Percentiles rank a stretch among this genome's conserved stretches.
phyloP scores from a whole-genome alignment of 2,888 invertebrate genomes.

The Oscheius sp. region DNA sequence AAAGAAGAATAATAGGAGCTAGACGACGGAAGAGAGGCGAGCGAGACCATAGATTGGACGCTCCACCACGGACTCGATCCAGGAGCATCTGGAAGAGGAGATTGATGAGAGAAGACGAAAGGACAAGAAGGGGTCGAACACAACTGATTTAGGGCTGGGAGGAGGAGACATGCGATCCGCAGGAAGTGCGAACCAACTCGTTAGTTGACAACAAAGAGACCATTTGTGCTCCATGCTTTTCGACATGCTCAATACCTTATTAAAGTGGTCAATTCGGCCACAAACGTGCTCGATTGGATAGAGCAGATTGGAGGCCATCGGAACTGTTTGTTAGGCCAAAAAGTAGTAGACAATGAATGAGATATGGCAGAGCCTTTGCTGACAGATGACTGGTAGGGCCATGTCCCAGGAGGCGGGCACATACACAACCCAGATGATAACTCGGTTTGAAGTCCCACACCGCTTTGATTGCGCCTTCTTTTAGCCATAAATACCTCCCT shows the following conservation, averaged over 20 bases:
- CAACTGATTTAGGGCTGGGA: slow-evolving; percentile 5
- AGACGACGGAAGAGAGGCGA: slow-evolving; percentile 1
- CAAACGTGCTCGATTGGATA: slow-evolving; percentile 43
- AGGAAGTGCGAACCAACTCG: slow-evolving; percentile 31
- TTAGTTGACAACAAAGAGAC: slow-evolving; percentile 21
- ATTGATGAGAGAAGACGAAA: neutral
- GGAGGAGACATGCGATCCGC: slow-evolving; percentile 20
- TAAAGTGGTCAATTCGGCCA: slow-evolving; percentile 43
- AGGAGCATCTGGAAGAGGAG: slow-evolving; percentile 17
- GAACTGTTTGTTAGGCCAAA: neutral
- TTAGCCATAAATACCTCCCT: neutral
- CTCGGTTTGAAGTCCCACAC: slow-evolving; percentile 13
- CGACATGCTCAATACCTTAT: slow-evolving; percentile 37
- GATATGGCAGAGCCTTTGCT: slow-evolving; percentile 18
- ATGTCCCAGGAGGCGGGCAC: slow-evolving; percentile 19
- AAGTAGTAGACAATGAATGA: neutral
- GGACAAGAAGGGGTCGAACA: slow-evolving; percentile 6
- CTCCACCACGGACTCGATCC: slow-evolving; percentile 18
- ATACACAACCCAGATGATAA: slow-evolving; percentile 12
- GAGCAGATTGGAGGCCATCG: slow-evolving; percentile 34
- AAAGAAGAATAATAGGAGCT: slow-evolving; percentile 33
- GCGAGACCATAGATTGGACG: slow-evolving; percentile 1
- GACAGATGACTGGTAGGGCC: slow-evolving; percentile 27
- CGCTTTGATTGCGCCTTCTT: slow-evolving; percentile 20
- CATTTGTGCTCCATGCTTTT: slow-evolving; percentile 7